Percentiles rank a stretch among this genome's conserved stretches.
These are phyloP conservation scores for Albula goreensis DNA, from an alignment of 2,113 vertebrate species.

Conservation along the genomic window DNA sequence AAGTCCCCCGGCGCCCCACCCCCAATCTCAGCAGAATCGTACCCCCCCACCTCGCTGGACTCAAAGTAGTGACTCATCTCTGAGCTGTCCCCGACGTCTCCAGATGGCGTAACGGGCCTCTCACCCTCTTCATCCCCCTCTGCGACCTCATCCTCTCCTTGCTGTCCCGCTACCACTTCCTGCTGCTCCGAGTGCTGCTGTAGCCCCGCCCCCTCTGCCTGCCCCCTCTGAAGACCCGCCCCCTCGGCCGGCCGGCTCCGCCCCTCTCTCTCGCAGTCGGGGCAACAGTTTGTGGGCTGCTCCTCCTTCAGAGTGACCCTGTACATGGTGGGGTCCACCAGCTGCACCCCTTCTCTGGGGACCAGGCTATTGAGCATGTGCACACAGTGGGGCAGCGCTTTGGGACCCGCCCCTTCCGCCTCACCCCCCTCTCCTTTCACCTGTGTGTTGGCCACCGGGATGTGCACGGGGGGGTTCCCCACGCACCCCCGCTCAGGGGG, in stretches of 20 bases:
- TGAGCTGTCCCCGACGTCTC: conserved; percentile 58
- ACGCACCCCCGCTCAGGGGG: conserved; percentile 59
- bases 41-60: conserved; percentile 68
- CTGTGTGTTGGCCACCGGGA: conserved; percentile 51
- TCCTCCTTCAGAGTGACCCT: conserved; percentile 64
- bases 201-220: conserved; percentile 25
- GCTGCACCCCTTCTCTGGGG: conserved; percentile 72
- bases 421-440: conserved; percentile 62
- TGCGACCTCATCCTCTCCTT: conserved; percentile 63
- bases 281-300: conserved; percentile 51
- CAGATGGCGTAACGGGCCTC: conserved; percentile 59
- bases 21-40: conserved; percentile 72
- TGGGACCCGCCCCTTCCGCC: conserved; percentile 51
- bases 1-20: conserved; percentile 75
- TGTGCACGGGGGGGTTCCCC: conserved; percentile 56
- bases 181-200: conserved; percentile 52
- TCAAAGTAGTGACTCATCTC: conserved; percentile 77
- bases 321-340: conserved; percentile 83
- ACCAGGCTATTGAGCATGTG: conserved; percentile 69
- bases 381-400: conserved; percentile 58
- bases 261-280: conserved; percentile 66
- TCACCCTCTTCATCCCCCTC: conserved; percentile 62
- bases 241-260: conserved; percentile 50
- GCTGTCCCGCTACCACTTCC: conserved; percentile 1
- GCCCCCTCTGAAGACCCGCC: conserved; percentile 45